Evolutionary conservation across 2,113 vertebrate species (phyloP), one percentile per base, ranked within the genome.

Genomic region (Podiceps cristatus): DNA sequence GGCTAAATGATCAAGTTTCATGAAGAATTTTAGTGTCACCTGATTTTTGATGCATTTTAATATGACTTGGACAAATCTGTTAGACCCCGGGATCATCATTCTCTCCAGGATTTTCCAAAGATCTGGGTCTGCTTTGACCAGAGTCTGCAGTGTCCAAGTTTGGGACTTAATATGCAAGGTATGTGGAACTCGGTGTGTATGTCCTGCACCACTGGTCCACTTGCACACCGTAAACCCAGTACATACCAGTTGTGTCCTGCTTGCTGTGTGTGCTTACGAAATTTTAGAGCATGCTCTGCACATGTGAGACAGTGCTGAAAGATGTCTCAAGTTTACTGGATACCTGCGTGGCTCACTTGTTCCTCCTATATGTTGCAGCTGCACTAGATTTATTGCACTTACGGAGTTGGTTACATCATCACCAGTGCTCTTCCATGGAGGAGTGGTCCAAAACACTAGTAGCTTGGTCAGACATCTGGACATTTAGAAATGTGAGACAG

Each of bases 1-100:
- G 67, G 91, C 76, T 91, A 91, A 85, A 94, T 91, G 74, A 82
- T 93, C 2, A 27, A 73, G 49, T 82, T 72, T 49, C 40, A 10
- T 24, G 62, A 85, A 87, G 80, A 58, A 62, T 45, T 82, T 85
- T 40, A 33, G 37, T 15, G 18, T 68, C 49, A 60, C 42, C 77
- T 90, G 80, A 55, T 82, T 72, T 86, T 84, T 66, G n/a, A 60
- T 1, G 5, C 25, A 52, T 93, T 92, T 91, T 91, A 89, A 71
- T 64, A 73, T 60, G 60, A 83, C 40, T 78, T 81, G 79, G 76
- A 33, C 56, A 86, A 74, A 75, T 52, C 64, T 60, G 23, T 67
- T 85, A 78, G 29, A 45, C 47, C 52, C 23, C 44, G 45, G 17
- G 14, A 11, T 88, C 50, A 59, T 76, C 17, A 28, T 63, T 69